Conservation (phyloP, 2,797 vertebrate species). For the Fistularia tabacaria region DNA sequence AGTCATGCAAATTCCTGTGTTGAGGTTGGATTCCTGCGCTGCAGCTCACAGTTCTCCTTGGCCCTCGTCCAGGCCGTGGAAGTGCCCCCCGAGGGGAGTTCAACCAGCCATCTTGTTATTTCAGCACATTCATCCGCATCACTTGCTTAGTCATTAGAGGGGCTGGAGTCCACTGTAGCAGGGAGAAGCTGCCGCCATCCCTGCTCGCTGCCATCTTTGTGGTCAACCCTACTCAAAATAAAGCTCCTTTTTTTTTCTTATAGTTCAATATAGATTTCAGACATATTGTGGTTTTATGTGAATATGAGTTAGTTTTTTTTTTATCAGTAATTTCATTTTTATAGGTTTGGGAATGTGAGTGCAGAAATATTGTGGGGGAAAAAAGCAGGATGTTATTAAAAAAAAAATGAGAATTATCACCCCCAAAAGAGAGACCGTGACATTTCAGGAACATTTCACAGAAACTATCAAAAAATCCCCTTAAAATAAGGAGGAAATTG, state of each 20-base stretch:
- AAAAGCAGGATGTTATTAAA: too few species aligned
- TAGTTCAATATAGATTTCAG: conserved; percentile 5
- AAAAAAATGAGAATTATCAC: too few species aligned
- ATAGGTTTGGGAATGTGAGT: conserved; percentile 3
- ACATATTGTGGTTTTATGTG: conserved; percentile 9
- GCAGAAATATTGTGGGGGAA: too few species aligned
- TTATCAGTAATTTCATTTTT: conserved; percentile 22
- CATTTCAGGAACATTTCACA: too few species aligned
- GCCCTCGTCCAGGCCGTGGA: conserved; percentile 55
- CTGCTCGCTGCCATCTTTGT: conserved; percentile 11
- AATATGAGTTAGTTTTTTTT: not conserved
- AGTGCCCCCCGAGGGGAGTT: conserved; percentile 58
- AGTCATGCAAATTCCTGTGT: conserved; percentile 67
- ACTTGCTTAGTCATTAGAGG: conserved; percentile 55
- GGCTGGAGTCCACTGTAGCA: conserved; percentile 32
- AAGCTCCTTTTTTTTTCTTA: too few species aligned
- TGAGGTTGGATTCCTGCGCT: conserved; percentile 64
- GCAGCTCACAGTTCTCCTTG: conserved; percentile 60
- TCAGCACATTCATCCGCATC: conserved; percentile 68
- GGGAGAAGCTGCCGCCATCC: conserved; percentile 35
- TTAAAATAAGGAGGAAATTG: too few species aligned
- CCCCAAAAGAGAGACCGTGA: too few species aligned
- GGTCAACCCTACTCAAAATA: not conserved
- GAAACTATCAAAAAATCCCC: too few species aligned
- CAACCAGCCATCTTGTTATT: conserved; percentile 67